Base-by-base conservation (phyloP, 2,797 vertebrate species). In the Nyctibius grandis region DNA sequence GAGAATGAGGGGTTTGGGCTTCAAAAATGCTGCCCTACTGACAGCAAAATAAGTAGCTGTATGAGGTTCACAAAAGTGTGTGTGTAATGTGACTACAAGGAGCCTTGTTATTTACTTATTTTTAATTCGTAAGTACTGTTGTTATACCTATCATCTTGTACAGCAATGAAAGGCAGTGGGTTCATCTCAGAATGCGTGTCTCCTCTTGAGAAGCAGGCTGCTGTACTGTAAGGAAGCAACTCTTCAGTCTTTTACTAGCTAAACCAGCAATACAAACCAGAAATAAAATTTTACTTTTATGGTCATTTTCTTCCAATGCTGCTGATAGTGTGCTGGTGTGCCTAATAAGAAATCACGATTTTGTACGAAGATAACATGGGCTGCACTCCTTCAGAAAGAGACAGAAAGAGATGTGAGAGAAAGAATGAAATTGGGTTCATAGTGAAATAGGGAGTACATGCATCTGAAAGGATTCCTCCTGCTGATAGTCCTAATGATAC, bases 351-450 rank as follows among this genome's bases (percentile, higher is more conserved):
- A 97, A 83, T 45, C 25, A 34, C 21, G 8, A 12, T 61, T 68
- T 87, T 85, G 19, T 38, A 61, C 68, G 88, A 93, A 77, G 33
- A 61, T 82, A 81, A 67, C 56, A 40, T 69, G 76, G 64, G n/a
- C 31, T 91, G 50, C 42, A 29, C 23, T 75, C 25, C 22, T 74
- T 86, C 91, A 91, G 91, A 91, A 95, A 93, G 76, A 91, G 91
- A 68, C 42, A 85, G 73, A 70, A 59, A 76, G 44, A 47, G 22
- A 53, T 54, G 60, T 8, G 4, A 69, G 69, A 97, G 44, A 54
- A 97, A 93, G 56, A 92, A 72, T 19, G 73, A 90, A 81, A 88
- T 38, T 48, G 50, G 72, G 79, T 75, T 97, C 67, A 47, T 33
- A 57, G 38, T 93, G 54, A 70, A 45, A 83, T 15, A 70, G 53